A percentile compares a stretch with the other conserved stretches of the same genome.
phyloP scores from a whole-genome alignment of 2,888 invertebrate genomes.

The Heteropelma amictum region DNA sequence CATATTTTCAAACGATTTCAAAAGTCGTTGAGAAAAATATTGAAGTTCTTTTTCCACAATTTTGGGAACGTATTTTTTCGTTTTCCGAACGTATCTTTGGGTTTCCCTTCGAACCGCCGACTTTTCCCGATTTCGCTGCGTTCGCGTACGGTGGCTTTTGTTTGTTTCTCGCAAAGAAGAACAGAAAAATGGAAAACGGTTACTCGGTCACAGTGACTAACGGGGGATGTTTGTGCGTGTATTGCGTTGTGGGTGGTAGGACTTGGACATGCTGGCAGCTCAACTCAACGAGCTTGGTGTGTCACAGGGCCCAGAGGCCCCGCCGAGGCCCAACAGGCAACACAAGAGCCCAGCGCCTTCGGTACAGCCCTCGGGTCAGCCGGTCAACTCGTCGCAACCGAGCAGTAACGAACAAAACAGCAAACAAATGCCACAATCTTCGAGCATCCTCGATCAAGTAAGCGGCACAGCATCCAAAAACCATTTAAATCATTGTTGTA shows the following conservation, averaged over 20 bases:
- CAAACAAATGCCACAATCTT: conserved; percentile 75
- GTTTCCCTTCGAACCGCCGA: background rate
- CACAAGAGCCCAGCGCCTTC: conserved; percentile 70
- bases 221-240: conserved; percentile 68
- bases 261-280: conserved; percentile 97
- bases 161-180: conserved; percentile 32
- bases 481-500: conserved; percentile 4
- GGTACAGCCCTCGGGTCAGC: conserved; percentile 64
- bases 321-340: conserved; percentile 81
- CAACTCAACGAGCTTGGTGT: conserved; percentile 96
- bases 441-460: conserved; percentile 76
- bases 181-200: conserved; percentile 48
- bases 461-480: conserved; percentile 56
- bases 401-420: conserved; percentile 73
- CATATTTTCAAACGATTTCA: background rate
- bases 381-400: conserved; percentile 69
- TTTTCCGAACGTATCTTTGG: conserved; percentile 3
- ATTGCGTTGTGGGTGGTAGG: conserved; percentile 82
- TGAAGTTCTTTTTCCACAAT: background rate
- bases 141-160: conserved; percentile 48
- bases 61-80: background rate
- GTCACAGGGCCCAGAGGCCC: conserved; percentile 85
- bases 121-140: conserved; percentile 33
- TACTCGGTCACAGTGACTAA: conserved; percentile 69
- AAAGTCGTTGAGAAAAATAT: background rate